A percentile compares a stretch with the other conserved stretches of the same genome.
Conservation (phyloP, 1,140 invertebrate genomes). For the Rhopalosiphum padi region DNA sequence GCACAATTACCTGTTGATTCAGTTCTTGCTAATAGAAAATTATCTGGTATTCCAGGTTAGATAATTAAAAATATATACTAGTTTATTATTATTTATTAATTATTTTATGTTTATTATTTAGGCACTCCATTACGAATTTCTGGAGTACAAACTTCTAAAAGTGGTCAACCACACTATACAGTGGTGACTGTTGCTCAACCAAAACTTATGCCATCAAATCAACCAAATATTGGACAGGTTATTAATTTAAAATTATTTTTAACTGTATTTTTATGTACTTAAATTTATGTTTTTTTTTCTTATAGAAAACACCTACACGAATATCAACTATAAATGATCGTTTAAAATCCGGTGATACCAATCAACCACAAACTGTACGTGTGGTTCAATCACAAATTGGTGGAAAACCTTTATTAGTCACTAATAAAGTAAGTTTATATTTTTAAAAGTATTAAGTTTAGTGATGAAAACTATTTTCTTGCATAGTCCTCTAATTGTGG, state of each 20-base stretch:
- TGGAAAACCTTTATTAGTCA: constrained; percentile 72
- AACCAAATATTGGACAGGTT: constrained; percentile 52
- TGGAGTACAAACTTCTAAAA: constrained; percentile 41
- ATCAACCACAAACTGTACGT: constrained; percentile 59
- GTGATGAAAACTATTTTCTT: background rate
- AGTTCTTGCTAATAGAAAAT: constrained; percentile 43
- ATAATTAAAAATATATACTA: background rate
- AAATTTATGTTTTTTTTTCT: background rate
- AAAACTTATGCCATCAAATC: constrained; percentile 59
- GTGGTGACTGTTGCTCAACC: constrained; percentile 61
- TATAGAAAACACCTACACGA: constrained; percentile 35
- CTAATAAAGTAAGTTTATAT: constrained; percentile 64
- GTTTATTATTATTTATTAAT: background rate
- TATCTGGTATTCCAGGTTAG: constrained; percentile 38
- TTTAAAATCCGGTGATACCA: constrained; percentile 31
- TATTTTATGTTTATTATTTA: background rate
- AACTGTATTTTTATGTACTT: background rate
- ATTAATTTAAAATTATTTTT: background rate
- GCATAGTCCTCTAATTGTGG: background rate
- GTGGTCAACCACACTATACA: constrained; percentile 60
- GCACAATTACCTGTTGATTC: constrained; percentile 38
- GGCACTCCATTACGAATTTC: constrained; percentile 49
- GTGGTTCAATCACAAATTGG: constrained; percentile 68
- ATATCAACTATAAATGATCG: constrained; percentile 34
- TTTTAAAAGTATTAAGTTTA: background rate